phyloP scores from a whole-genome alignment of 2,113 vertebrate genomes.

The Chelonoidis abingdonii region DNA sequence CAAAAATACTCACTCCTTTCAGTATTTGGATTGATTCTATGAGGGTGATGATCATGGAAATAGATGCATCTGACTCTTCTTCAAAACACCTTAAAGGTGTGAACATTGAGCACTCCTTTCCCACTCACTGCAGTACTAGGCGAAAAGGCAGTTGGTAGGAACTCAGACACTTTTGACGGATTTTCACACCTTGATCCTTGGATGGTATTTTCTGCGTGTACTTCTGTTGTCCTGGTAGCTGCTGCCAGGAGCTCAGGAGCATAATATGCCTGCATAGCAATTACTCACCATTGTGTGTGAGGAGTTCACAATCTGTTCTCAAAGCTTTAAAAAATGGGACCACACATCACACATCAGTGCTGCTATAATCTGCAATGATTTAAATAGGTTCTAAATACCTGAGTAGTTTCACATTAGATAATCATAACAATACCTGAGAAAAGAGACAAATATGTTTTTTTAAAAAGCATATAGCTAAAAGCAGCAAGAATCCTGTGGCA shows the following conservation, averaged over 20 bases:
- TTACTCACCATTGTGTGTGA: neutral
- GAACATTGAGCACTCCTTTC: neutral
- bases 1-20: neutral
- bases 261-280: neutral
- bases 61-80: neutral
- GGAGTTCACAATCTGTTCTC: neutral
- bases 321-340: neutral
- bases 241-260: neutral
- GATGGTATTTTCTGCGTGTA: neutral
- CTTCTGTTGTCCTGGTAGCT: neutral
- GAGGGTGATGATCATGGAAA: neutral
- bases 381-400: neutral
- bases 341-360: neutral
- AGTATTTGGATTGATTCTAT: neutral
- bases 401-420: neutral
- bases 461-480: neutral
- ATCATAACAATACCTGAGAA: neutral
- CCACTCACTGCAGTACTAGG: neutral
- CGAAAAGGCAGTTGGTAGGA: neutral
- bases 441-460: neutral
- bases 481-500: too few species aligned
- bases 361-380: neutral
- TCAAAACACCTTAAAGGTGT: neutral
- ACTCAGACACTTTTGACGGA: rapidly evolving
- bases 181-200: neutral